These are phyloP conservation scores for Macaca mulatta DNA, from an alignment of 2,113 vertebrate species.

Conservation along the genomic window DNA sequence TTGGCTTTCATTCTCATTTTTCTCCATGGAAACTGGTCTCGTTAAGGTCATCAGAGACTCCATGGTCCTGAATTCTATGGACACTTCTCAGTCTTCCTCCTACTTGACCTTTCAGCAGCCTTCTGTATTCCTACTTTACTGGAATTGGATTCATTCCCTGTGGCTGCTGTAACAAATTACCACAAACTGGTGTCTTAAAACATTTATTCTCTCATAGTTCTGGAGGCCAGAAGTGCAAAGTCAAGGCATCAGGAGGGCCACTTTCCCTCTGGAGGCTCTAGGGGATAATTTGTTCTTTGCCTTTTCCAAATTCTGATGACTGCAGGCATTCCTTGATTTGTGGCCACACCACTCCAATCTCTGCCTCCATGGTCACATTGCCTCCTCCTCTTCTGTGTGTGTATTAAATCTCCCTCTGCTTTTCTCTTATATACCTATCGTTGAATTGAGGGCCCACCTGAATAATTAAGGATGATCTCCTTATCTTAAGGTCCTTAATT, in stretches of 20 bases:
- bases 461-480: not conserved
- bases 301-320: not conserved
- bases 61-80: not conserved
- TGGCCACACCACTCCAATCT: not conserved
- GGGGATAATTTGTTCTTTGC: not conserved
- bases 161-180: not conserved
- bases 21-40: not conserved
- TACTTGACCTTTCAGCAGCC: not conserved
- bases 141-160: not conserved
- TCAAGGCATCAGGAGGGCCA: not conserved
- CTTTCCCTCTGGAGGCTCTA: not conserved
- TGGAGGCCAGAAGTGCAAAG: constrained; percentile 15
- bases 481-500: constrained; percentile 24
- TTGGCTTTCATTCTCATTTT: not conserved
- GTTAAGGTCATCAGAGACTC: not conserved
- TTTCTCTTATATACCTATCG: constrained; percentile 22
- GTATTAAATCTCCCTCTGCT: not conserved
- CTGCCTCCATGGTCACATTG: not conserved
- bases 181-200: not conserved
- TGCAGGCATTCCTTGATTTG: not conserved
- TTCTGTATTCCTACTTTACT: not conserved
- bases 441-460: not conserved
- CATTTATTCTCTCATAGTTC: not conserved
- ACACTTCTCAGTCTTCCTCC: not conserved
- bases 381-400: not conserved